phyloP scores from a whole-genome alignment of 2,797 vertebrate genomes.

The Cyprinella venusta region DNA sequence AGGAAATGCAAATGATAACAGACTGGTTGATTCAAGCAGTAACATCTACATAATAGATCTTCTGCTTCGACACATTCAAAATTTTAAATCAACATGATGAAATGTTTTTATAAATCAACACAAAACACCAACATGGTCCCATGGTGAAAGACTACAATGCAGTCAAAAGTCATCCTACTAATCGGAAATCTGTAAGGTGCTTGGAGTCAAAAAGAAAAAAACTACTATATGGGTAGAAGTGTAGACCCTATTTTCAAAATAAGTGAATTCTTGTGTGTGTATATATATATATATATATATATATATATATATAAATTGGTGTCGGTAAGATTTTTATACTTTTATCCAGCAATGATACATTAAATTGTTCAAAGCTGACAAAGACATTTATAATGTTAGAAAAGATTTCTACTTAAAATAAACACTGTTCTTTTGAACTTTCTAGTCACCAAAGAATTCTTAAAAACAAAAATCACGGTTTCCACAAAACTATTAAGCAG shows the following conservation, averaged over 20 bases:
- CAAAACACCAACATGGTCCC: slow-evolving; percentile 33
- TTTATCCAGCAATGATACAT: not conserved
- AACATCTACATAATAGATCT: slow-evolving; percentile 7
- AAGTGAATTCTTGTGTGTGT: not conserved
- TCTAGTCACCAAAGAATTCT: too few relatives aligned
- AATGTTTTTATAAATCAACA: slow-evolving; percentile 33
- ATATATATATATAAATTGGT: not conserved
- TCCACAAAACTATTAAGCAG: not conserved
- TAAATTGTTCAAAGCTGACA: not conserved
- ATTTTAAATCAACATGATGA: not conserved
- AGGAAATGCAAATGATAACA: not conserved
- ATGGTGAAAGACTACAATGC: slow-evolving; percentile 60
- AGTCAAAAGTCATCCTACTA: slow-evolving; percentile 48
- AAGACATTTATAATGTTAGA: not conserved
- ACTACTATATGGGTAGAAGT: not conserved
- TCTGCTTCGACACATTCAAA: not conserved
- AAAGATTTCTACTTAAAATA: not conserved
- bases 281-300: too few relatives aligned
- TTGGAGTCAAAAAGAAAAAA: not conserved
- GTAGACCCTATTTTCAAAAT: not conserved
- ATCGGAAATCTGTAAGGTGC: not conserved
- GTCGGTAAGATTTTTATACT: not conserved
- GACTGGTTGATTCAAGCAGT: slow-evolving; percentile 13
- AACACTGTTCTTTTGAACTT: not conserved
- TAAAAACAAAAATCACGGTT: not conserved